These are phyloP conservation scores for Ptilorrhoa leucosticta DNA, from an alignment of 2,113 vertebrate species.

Conservation along the genomic window DNA sequence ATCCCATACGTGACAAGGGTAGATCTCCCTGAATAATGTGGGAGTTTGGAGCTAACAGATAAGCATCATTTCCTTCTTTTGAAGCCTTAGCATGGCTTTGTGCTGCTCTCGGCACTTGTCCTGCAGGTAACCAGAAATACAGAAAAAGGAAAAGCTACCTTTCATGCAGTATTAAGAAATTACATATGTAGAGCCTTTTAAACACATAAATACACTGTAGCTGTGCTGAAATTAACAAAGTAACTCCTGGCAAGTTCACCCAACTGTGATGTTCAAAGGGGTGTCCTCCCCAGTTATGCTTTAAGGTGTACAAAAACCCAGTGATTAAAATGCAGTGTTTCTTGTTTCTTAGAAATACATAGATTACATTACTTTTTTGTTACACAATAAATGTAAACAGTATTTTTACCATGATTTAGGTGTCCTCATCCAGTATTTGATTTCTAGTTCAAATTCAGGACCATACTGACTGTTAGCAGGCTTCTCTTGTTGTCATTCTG, in stretches of 20 bases:
- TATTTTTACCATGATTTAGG: neutral
- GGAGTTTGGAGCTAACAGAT: neutral
- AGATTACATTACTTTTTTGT: neutral
- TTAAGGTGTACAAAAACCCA: neutral
- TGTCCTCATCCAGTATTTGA: neutral
- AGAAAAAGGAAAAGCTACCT: neutral
- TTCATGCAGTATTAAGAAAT: neutral
- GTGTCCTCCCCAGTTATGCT: neutral
- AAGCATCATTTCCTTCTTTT: neutral
- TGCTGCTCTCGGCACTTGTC: neutral
- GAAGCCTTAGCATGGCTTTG: neutral
- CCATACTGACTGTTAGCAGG: neutral
- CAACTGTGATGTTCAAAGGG: neutral
- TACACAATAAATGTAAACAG: neutral
- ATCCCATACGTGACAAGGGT: neutral
- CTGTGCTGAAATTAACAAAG: slow-evolving; percentile 13
- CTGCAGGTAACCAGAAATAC: neutral
- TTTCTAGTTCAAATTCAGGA: slow-evolving; percentile 28
- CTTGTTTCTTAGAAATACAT: neutral
- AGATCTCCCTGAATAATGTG: neutral
- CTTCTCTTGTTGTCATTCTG: neutral
- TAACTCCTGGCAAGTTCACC: neutral
- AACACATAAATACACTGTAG: neutral
- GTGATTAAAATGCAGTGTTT: neutral
- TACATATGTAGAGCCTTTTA: neutral